These are phyloP conservation scores for Callocephalon fimbriatum DNA, from an alignment of 2,113 vertebrate species.

Conservation along the genomic window DNA sequence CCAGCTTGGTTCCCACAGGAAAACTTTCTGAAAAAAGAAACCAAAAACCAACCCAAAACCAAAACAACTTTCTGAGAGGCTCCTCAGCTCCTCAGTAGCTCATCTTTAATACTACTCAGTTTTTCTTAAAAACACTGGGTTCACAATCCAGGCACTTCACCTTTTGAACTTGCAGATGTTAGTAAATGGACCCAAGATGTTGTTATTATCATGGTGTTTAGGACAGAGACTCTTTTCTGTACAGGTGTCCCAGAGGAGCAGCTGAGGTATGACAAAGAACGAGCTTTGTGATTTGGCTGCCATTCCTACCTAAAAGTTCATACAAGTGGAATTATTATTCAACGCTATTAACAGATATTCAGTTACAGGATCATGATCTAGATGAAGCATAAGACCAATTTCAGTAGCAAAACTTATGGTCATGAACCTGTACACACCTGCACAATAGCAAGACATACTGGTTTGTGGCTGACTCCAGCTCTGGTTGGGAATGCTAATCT, in stretches of 20 bases:
- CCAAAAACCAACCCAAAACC: background rate
- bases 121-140: background rate
- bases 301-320: constrained; percentile 8
- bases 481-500: constrained; percentile 26
- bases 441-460: background rate
- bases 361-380: constrained; percentile 54
- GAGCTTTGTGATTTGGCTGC: background rate
- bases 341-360: constrained; percentile 73
- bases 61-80: background rate
- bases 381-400: constrained; percentile 49
- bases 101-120: background rate
- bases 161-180: constrained; percentile 1
- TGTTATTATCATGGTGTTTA: background rate
- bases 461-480: constrained; percentile 7
- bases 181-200: background rate
- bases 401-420: constrained; percentile 33
- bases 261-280: constrained; percentile 25
- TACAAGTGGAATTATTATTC: constrained; percentile 54
- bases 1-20: background rate
- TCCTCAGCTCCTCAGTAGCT: background rate
- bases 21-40: background rate
- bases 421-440: constrained; percentile 63
- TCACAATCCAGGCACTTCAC: background rate
- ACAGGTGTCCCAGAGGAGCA: constrained; percentile 40
- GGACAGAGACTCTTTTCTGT: background rate